These are phyloP conservation scores for Scolopax bukidnonensis DNA, from an alignment of 2,797 vertebrate species.

Conservation along the genomic window DNA sequence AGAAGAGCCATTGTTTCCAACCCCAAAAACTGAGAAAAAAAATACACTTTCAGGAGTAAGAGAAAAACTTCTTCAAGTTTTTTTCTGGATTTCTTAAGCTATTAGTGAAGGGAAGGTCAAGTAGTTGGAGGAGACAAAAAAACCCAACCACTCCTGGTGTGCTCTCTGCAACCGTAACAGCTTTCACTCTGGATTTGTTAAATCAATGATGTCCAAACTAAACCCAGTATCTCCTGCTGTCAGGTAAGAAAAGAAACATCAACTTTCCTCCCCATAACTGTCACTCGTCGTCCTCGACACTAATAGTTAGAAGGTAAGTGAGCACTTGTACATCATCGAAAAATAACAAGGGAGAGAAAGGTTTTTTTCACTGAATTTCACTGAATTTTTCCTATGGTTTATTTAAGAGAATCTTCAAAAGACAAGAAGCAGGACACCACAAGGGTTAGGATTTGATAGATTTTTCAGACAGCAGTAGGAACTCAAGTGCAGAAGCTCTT, in stretches of 20 bases:
- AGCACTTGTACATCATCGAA: background rate
- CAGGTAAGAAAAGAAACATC: constrained; percentile 11
- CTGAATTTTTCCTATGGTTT: background rate
- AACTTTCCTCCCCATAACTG: background rate
- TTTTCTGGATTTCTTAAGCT: background rate
- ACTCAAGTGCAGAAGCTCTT: background rate
- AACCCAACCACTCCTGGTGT: background rate
- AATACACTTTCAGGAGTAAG: background rate
- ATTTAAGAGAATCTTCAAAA: background rate
- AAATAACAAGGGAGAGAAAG: background rate
- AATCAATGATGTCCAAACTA: constrained; percentile 13
- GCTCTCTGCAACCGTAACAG: background rate
- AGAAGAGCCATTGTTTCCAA: background rate
- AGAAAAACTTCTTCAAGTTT: background rate
- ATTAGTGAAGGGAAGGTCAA: background rate
- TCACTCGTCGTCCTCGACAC: background rate
- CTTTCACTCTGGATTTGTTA: constrained; percentile 4
- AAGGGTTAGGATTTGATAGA: background rate
- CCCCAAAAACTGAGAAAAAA: background rate
- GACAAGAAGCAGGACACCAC: background rate
- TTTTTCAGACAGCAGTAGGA: background rate
- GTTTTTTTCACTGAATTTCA: no score
- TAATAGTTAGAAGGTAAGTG: background rate
- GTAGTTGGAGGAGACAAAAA: background rate
- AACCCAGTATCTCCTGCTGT: background rate